Conservation (phyloP, 2,888 invertebrate species). For the Lasioglossum pauxillum region DNA sequence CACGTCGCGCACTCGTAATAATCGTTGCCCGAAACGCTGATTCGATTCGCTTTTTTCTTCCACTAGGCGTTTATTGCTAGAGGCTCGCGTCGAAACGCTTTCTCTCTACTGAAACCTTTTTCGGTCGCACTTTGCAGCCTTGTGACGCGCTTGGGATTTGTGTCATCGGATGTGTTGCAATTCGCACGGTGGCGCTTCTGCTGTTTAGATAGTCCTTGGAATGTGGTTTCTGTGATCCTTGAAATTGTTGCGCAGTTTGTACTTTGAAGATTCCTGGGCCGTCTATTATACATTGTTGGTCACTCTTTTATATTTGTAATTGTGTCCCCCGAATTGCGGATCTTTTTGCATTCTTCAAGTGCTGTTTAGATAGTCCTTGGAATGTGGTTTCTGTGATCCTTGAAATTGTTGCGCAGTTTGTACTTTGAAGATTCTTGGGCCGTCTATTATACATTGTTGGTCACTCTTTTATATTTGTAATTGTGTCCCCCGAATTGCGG, state of each 20-base stretch:
- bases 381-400: not conserved
- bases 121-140: not conserved
- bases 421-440: not conserved
- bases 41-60: conserved; percentile 24
- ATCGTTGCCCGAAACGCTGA: conserved; percentile 25
- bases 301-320: not conserved
- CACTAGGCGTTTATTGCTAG: not conserved
- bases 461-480: too few species aligned
- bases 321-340: too few species aligned
- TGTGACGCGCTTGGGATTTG: not conserved
- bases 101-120: not conserved
- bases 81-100: not conserved
- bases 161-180: not conserved
- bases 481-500: too few species aligned
- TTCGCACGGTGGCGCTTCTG: not conserved
- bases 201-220: not conserved
- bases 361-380: too few species aligned
- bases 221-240: not conserved
- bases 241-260: not conserved
- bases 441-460: not conserved
- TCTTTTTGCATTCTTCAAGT: too few species aligned
- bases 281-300: not conserved
- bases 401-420: not conserved
- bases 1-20: conserved; percentile 52
- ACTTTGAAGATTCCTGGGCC: not conserved